Conservation (phyloP, 2,888 invertebrate species). For the Thera obeliscata region DNA sequence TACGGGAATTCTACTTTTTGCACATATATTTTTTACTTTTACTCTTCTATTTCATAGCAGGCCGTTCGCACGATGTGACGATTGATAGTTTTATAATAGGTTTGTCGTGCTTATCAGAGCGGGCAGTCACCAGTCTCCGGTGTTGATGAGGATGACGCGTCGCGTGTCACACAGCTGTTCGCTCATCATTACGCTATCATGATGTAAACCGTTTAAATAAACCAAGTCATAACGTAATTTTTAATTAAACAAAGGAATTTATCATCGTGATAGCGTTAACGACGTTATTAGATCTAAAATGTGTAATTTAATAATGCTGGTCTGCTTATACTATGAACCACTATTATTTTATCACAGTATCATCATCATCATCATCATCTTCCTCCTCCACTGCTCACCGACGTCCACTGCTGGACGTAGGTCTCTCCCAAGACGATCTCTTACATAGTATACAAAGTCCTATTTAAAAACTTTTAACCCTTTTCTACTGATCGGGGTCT, state of each 20-base stretch:
- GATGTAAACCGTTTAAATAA: slow-evolving; percentile 17
- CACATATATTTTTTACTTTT: not conserved
- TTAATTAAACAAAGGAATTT: slow-evolving; percentile 25
- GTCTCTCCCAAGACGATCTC: no score
- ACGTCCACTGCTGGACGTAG: no score
- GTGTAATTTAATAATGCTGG: not conserved
- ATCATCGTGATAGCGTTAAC: slow-evolving; percentile 10
- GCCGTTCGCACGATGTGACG: not conserved
- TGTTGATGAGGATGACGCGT: slow-evolving; percentile 12
- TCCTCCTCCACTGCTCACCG: no score
- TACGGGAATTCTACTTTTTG: slow-evolving; percentile 77
- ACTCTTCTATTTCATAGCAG: not conserved
- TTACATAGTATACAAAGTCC: no score
- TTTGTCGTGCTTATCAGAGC: slow-evolving; percentile 15
- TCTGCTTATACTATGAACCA: no score
- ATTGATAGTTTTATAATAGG: slow-evolving; percentile 9
- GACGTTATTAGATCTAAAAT: not conserved
- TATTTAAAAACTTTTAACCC: not conserved
- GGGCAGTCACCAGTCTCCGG: not conserved
- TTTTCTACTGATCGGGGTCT: not conserved
- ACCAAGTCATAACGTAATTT: slow-evolving; percentile 22
- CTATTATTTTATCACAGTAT: no score
- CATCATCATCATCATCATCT: no score
- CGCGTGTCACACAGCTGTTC: slow-evolving; percentile 14
- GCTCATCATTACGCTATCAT: slow-evolving; percentile 13